Evolutionary conservation across 2,113 vertebrate species (phyloP), one percentile per base, ranked within the genome.

Genomic region (Tetraodon nigroviridis): DNA sequence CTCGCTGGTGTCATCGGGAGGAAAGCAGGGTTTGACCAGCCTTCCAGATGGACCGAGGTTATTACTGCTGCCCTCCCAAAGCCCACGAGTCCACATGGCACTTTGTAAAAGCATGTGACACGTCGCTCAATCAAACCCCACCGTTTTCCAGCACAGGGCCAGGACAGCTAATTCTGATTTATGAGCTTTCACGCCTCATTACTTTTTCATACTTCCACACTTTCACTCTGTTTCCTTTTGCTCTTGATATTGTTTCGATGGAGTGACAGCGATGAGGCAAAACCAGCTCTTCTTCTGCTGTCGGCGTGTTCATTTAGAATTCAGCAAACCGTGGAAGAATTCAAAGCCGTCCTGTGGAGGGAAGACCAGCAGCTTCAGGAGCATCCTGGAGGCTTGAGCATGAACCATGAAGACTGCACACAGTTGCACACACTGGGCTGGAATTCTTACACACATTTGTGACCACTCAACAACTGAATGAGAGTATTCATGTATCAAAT

Each of bases 271-370:
- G 37, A 47, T 37, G 16, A 58, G 45, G 17, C 4, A 53, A 19
- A 73, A 51, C 14, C 1, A 29, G 32, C 54, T 47, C 32, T 44
- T 48, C 32, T 75, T 32, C 32, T 78, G 52, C 68, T 52, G 24
- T 50, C 70, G 67, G 69, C 19, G 17, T 67, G 55, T 56, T 79
- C 66, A 70, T 70, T 79, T 62, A 49, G 57, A 40, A 58, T 69
- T 61, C 57, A 54, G 40, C 15, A 68, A 63, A 62, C 18, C 37
- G 45, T 18, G 61, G 50, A 64, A 16, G 41, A 52, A 7, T 54
- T 71, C 29, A 37, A 37, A 37, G 10, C 7, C 32, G 4, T 37
- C 32, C 0, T 37, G 11, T 40, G 4, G 55, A 58, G 58, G 52
- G 50, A 58, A 69, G 72, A 71, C 17, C 61, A 61, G 59, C 50